A percentile compares a stretch with the other conserved stretches of the same genome.
Conservation (phyloP, 2,797 vertebrate genomes). For the Sardinella longiceps region DNA sequence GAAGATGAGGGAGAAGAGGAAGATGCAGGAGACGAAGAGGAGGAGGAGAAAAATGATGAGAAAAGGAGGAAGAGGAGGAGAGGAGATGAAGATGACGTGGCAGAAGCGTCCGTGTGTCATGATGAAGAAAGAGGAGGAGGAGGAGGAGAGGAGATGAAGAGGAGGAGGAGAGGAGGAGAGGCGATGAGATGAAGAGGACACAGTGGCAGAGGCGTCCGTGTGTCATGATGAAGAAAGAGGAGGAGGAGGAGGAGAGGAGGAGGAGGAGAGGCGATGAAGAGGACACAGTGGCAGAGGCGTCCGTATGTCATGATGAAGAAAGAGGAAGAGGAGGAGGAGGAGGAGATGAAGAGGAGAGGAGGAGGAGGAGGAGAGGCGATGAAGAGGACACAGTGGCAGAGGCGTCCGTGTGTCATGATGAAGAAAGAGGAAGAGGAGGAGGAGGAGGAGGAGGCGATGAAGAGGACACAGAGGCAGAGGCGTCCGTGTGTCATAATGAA, state of each 20-base stretch:
- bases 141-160: background rate
- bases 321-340: no score
- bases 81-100: background rate
- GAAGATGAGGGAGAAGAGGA: background rate
- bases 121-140: background rate
- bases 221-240: background rate
- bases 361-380: no score
- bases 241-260: no score
- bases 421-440: background rate
- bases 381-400: background rate
- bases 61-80: no score
- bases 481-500: no score
- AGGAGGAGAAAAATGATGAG: background rate
- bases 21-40: background rate
- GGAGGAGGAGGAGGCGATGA: background rate
- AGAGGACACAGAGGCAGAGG: no score
- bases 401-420: no score
- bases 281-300: no score
- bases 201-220: no score
- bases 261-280: background rate
- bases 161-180: background rate
- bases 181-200: no score
- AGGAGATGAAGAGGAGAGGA: no score
- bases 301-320: background rate
- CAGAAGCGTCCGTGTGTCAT: no score